These are phyloP conservation scores for Cyrtonyx montezumae DNA, from an alignment of 2,113 vertebrate genomes.

Conservation along the genomic window DNA sequence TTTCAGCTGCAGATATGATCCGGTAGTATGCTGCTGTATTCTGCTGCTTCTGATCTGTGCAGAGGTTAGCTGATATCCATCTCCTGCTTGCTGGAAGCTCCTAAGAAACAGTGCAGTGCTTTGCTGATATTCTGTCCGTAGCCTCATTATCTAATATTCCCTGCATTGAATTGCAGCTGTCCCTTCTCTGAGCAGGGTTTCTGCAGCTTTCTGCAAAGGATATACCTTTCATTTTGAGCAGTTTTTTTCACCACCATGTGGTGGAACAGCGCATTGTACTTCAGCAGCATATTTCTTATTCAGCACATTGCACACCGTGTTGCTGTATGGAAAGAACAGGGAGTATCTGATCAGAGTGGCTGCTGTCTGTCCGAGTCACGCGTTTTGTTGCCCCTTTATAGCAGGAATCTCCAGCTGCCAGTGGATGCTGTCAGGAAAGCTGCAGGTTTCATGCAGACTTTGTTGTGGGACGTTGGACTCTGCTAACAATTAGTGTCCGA, in stretches of 20 bases:
- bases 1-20: background rate
- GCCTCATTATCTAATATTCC: conserved; percentile 61
- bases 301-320: background rate
- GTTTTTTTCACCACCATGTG: conserved; percentile 68
- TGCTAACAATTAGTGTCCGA: background rate
- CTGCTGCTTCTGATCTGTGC: background rate
- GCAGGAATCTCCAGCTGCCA: background rate
- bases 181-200: conserved; percentile 46
- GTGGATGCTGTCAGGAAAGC: background rate
- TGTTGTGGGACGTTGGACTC: background rate
- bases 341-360: background rate
- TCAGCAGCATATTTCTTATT: conserved; percentile 23
- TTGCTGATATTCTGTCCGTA: conserved; percentile 56
- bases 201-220: conserved; percentile 51
- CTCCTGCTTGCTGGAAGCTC: background rate
- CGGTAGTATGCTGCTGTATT: background rate
- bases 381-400: conserved; percentile 6
- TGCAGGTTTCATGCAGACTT: background rate
- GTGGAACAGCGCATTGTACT: conserved; percentile 52
- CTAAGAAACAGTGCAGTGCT: background rate
- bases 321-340: background rate
- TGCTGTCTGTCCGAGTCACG: background rate
- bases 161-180: conserved; percentile 65
- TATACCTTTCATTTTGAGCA: conserved; percentile 59
- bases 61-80: background rate